Conservation (phyloP, 2,797 vertebrate species). For the Myotis myotis region DNA sequence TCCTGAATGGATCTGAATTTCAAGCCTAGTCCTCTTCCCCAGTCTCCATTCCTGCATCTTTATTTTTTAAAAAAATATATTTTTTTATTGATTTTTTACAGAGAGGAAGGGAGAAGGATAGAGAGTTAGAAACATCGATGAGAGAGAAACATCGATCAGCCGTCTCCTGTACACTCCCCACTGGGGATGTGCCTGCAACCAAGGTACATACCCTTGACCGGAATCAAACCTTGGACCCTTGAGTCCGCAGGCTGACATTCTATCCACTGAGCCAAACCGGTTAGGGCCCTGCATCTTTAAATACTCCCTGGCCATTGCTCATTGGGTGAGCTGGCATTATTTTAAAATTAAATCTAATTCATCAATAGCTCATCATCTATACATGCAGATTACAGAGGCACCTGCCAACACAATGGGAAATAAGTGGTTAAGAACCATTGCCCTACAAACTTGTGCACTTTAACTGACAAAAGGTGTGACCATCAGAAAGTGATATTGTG, state of each 20-base stretch:
- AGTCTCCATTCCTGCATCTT: background rate
- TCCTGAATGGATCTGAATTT: background rate
- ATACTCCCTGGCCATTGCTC: background rate
- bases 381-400: background rate
- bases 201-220: no score
- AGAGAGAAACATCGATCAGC: no score
- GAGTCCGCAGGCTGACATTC: no score
- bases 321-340: background rate
- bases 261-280: no score
- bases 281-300: background rate
- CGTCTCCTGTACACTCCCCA: no score
- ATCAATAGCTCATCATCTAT: background rate
- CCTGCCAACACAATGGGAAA: background rate
- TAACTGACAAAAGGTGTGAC: background rate
- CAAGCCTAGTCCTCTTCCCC: background rate
- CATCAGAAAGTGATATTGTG: accelerated
- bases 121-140: no score
- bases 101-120: no score
- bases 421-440: background rate
- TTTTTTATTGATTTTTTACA: no score
- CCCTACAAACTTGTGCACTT: background rate
- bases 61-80: background rate
- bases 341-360: background rate
- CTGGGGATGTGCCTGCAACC: no score
- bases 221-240: no score